A percentile compares a stretch with the other conserved stretches of the same genome.
phyloP scores from a whole-genome alignment of 2,113 vertebrate species.

The Datnioides undecimradiatus region DNA sequence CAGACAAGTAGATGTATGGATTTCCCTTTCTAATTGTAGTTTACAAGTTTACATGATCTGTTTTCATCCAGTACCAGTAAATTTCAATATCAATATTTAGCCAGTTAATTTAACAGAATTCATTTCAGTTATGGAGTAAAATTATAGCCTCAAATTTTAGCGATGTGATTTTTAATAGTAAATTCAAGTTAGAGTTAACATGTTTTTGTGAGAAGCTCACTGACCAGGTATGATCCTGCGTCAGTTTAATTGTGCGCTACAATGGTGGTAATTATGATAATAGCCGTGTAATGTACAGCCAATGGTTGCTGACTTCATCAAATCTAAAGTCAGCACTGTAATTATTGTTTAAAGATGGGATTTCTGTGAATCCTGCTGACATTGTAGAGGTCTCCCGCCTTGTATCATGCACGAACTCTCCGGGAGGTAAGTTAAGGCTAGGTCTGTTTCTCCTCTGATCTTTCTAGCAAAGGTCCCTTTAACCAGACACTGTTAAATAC shows the following conservation, averaged over 20 bases:
- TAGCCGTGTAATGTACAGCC: not conserved
- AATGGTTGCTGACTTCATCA: slow-evolving; percentile 16
- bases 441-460: slow-evolving; percentile 33
- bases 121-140: too few species aligned
- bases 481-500: slow-evolving; percentile 53
- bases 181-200: not conserved
- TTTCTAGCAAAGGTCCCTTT: slow-evolving; percentile 43
- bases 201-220: not conserved
- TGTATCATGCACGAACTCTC: not conserved
- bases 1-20: not conserved
- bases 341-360: not conserved
- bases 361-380: not conserved
- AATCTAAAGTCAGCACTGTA: not conserved
- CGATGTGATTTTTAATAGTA: too few species aligned
- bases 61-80: too few species aligned
- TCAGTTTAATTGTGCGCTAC: slow-evolving; percentile 14
- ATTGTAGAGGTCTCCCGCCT: not conserved
- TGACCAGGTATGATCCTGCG: not conserved
- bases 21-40: not conserved
- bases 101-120: too few species aligned
- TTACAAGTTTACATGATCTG: not conserved
- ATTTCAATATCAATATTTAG: too few species aligned
- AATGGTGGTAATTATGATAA: slow-evolving; percentile 2
- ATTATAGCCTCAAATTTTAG: too few species aligned
- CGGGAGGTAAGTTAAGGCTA: slow-evolving; percentile 10